Evolutionary conservation across 2,113 vertebrate species (phyloP), one percentile per base, ranked within the genome.

Genomic region (Cynoglossus semilaevis): DNA sequence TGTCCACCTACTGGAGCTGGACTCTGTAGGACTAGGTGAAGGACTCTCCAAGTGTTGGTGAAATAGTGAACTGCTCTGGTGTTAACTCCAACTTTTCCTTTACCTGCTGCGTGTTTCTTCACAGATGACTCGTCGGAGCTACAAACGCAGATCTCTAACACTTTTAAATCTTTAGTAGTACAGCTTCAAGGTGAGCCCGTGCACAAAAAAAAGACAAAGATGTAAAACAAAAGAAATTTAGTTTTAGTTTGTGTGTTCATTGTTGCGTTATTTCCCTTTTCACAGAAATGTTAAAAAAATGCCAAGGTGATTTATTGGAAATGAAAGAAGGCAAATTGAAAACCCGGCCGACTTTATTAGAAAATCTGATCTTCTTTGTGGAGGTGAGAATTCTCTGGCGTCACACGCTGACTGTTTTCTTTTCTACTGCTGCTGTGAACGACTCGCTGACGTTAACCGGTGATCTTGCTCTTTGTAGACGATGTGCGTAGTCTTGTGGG

Each of bases 361-460:
- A 99, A 91, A 97, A 92, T 64, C 82, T 97, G 11, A 90, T 96
- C 85, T 97, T 96, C 91, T 98, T 98, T 80, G 91, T 95, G n/a
- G 97, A 98, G 95, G 97, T 98, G 85, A 88, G 88, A 45, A 15
- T 1, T 34, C 9, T 18, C 51, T 6, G 16, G 15, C 37, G 46
- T 6, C 29, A 8, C 16, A 19, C 43, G 2, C 19, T 53, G 1
- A 18, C 44, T 17, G 22, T 6, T 29, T 29, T 4, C 6, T 29
- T 29, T 6, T 29, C 22, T 29, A 6, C 22, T 29, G 2, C 3
- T 29, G 2, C 22, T 29, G 22, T 29, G 2, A 6, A 6, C 6
- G 22, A 29, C 6, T 29, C 22, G 2, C 3, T 19, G 7, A 1
- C 47, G 7, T 56, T 41, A 53, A 19, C 3, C 19, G 1, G 15